These are phyloP conservation scores for Poeciliopsis occidentalis DNA, from an alignment of 2,113 vertebrate species.

Conservation along the genomic window DNA sequence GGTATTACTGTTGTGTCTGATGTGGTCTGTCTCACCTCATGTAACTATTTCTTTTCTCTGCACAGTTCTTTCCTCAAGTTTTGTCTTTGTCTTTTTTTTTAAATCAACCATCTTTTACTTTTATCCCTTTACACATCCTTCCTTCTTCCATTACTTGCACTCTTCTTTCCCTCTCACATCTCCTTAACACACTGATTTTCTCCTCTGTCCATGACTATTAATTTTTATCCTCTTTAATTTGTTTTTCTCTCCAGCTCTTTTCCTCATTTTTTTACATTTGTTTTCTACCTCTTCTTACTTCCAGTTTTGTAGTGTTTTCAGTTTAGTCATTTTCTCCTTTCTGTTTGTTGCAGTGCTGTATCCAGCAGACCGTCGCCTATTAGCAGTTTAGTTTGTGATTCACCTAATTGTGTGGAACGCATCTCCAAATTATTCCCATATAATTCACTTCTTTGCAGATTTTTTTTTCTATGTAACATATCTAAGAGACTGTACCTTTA, in stretches of 20 bases:
- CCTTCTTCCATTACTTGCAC: background rate
- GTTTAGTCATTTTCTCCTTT: background rate
- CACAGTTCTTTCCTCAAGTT: background rate
- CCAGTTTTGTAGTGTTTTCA: background rate
- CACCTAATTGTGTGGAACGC: too few species aligned
- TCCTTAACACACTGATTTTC: conserved; percentile 2
- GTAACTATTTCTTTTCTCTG: conserved; percentile 13
- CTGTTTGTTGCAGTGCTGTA: too few species aligned
- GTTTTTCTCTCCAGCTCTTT: background rate
- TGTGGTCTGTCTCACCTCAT: conserved; percentile 54
- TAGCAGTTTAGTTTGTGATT: too few species aligned
- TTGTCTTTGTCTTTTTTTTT: background rate
- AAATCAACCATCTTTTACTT: background rate
- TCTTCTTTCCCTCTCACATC: background rate
- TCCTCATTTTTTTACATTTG: background rate
- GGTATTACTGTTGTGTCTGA: conserved; percentile 36
- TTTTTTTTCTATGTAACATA: too few species aligned
- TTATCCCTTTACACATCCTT: background rate
- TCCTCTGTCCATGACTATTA: background rate
- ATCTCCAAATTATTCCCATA: too few species aligned
- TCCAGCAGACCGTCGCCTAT: too few species aligned
- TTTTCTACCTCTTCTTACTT: background rate
- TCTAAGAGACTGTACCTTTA: too few species aligned
- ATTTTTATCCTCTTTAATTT: background rate
- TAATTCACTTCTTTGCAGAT: background rate